phyloP scores from a whole-genome alignment of 2,888 invertebrate species.

The Hydropsyche betteni region DNA sequence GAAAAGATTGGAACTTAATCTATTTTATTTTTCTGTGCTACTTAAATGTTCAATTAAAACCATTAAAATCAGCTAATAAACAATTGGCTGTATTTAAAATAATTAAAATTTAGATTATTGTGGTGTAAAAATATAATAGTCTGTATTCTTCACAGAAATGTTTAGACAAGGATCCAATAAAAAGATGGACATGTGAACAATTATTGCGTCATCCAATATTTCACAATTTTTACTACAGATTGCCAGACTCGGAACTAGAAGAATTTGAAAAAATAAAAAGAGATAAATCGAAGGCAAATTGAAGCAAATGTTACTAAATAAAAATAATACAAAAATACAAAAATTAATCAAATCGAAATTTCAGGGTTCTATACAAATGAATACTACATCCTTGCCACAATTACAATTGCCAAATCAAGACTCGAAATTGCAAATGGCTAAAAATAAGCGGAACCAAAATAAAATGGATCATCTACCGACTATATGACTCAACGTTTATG shows the following conservation, averaged over 20 bases:
- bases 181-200: conserved; percentile 92
- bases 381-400: conserved; percentile 74
- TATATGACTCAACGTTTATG: conserved; percentile 67
- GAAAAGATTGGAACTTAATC: too few relatives aligned
- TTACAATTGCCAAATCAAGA: conserved; percentile 67
- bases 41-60: too few relatives aligned
- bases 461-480: conserved; percentile 77
- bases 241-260: conserved; percentile 75
- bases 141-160: conserved; percentile 76
- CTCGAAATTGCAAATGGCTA: conserved; percentile 61
- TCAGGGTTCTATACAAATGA: conserved; percentile 60
- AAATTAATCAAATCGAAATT: conserved; percentile 12
- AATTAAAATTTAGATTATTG: too few relatives aligned
- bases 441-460: conserved; percentile 63
- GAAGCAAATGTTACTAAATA: too few relatives aligned
- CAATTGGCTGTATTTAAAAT: too few relatives aligned
- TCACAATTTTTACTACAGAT: conserved; percentile 84
- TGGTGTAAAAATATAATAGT: too few relatives aligned
- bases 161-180: conserved; percentile 91
- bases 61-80: too few relatives aligned
- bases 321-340: not conserved
- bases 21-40: too few relatives aligned
- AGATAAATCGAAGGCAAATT: conserved; percentile 59
- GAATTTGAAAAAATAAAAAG: conserved; percentile 63
- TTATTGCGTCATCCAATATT: conserved; percentile 91